Evolutionary conservation across 2,797 vertebrate genomes (phyloP), one percentile per base, ranked within the genome.

Genomic region (Eleutherodactylus coqui): DNA sequence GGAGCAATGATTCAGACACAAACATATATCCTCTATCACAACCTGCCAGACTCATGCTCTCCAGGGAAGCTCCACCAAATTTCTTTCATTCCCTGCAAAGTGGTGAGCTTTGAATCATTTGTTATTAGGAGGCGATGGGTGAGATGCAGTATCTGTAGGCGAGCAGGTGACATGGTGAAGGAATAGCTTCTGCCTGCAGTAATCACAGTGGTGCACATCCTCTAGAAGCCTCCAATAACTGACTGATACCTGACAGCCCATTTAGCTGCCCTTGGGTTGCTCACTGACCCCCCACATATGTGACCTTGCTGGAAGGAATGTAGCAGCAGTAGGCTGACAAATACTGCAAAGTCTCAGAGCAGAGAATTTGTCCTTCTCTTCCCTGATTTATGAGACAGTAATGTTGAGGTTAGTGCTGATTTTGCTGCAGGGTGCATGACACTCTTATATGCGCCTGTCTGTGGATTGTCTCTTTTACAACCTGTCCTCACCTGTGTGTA

Each of bases 351-450:
- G 58, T 87, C 67, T 45, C 34, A 51, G 81, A 58, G 45, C 47
- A 4, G 9, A 34, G 10, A 0, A 17, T 76, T 0, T 14, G 14
- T 70, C 70, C 19, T 13, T n/a, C 79, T 32, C 41, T 29, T 29
- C 84, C 86, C 77, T 88, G 77, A 89, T 89, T 89, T 87, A 84
- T 83, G 75, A 60, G 45, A 21, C 64, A 36, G 51, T 86, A 70
- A 85, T 60, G 78, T 67, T 17, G 24, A 73, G 78, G 43, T 47
- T 78, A 73, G 82, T 60, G 77, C 32, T 19, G 58, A n/a, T 38
- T 53, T 79, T 55, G 67, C 82, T 84, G 49, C n/a, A 64, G 87
- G 83, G 79, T 77, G 47, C 29, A 78, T 29, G 16, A 45, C 24
- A 58, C 14, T 75, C 53, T 49, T 49, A 51, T 43, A 21, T 5